These are phyloP conservation scores for Stichopus chloronotus DNA, from an alignment of 35 echinoderm and acorn worm genomes.

Conservation along the genomic window DNA sequence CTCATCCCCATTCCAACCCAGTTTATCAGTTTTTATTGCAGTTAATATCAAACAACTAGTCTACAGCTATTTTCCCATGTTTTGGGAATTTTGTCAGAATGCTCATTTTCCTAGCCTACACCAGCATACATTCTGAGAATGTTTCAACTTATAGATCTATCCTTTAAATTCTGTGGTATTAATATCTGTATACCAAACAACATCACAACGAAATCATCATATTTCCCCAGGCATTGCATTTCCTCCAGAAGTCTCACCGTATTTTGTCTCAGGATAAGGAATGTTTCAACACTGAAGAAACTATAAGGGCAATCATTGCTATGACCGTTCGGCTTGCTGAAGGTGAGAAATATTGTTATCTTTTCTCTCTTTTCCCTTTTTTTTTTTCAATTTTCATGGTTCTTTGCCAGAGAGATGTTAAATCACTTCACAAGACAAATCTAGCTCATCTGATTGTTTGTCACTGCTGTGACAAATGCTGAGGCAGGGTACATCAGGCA, in stretches of 20 bases:
- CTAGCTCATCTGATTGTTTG: neutral
- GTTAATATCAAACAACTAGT: too few species aligned
- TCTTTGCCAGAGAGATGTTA: neutral
- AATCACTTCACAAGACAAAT: neutral
- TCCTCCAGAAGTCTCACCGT: conserved; percentile 83
- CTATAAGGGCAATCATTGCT: conserved; percentile 64
- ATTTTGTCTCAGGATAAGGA: conserved; percentile 60
- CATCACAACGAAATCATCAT: neutral
- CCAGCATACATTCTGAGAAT: neutral
- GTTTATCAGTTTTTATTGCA: too few species aligned
- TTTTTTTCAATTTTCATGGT: neutral
- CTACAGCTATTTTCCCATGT: neutral
- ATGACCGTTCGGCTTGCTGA: conserved; percentile 71
- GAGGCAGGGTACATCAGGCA: neutral
- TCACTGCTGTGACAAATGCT: neutral
- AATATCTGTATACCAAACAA: neutral
- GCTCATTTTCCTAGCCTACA: neutral
- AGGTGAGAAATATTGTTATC: conserved; percentile 49
- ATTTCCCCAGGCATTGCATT: conserved; percentile 77
- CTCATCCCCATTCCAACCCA: too few species aligned
- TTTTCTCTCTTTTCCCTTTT: too few species aligned
- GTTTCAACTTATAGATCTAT: neutral
- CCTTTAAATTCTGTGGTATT: too few species aligned
- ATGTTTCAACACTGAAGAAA: conserved; percentile 68
- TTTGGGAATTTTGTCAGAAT: neutral